These are phyloP conservation scores for Labeo catla DNA, from an alignment of 2,113 vertebrate genomes.

Conservation along the genomic window DNA sequence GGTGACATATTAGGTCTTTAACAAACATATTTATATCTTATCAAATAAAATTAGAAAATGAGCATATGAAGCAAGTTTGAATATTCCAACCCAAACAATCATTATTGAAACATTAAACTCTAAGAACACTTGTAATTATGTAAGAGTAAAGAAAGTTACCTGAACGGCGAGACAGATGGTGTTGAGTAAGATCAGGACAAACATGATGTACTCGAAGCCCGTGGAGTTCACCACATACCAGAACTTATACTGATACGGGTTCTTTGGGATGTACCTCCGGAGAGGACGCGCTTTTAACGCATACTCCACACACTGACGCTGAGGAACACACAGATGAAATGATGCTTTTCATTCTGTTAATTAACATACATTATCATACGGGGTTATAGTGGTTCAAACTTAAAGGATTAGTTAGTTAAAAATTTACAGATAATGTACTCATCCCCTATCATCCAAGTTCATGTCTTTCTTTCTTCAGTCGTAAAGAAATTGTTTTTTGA, in stretches of 20 bases:
- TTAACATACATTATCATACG: not conserved
- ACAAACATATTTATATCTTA: not conserved
- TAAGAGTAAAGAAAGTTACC: constrained; percentile 74
- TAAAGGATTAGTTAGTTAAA: too few species aligned
- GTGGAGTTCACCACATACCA: constrained; percentile 99
- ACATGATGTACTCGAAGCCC: constrained; percentile 99
- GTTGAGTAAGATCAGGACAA: constrained; percentile 99
- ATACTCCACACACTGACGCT: constrained; percentile 99
- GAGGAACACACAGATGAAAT: constrained; percentile 43
- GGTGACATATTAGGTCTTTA: too few species aligned
- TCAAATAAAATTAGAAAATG: not conserved
- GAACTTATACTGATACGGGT: constrained; percentile 99
- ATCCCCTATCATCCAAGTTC: too few species aligned
- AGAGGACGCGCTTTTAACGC: constrained; percentile 94
- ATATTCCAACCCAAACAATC: not conserved
- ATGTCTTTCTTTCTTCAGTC: too few species aligned
- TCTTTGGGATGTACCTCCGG: constrained; percentile 97
- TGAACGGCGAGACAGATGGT: constrained; percentile 98
- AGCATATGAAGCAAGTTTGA: not conserved
- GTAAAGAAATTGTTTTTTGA: too few species aligned
- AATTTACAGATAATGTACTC: too few species aligned
- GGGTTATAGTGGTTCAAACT: too few species aligned
- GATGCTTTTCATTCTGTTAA: not conserved
- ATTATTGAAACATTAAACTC: not conserved
- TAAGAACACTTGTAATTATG: not conserved